Base-by-base conservation (phyloP, 2,113 vertebrate genomes). In the Dryoscopus gambensis region DNA sequence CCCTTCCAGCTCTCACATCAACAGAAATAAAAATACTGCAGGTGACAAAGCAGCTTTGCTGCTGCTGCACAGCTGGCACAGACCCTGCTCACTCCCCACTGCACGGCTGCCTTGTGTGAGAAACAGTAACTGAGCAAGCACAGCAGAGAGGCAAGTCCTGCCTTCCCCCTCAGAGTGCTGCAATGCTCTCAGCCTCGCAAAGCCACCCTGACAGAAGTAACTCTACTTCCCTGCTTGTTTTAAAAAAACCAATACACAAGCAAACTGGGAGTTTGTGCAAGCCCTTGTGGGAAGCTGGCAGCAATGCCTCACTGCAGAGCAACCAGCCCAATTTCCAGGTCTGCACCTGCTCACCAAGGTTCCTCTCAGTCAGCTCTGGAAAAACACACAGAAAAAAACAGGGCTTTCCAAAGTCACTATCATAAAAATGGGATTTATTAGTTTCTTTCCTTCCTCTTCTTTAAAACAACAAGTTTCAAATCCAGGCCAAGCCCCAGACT, bases 151-250 rank as follows among this genome's bases (percentile, higher is more conserved):
- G 44, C 20, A 20, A 11, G 15, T 40, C 11, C 35, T n/a, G 62
- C 69, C 74, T 71, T 70, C 35, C 2, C 16, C 27, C 44, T 44
- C 56, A 55, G 17, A 78, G 47, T 16, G 40, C 33, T 35, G 39
- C 74, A 63, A 59, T 0, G 1, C 44, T n/a, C 49, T 15, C 74
- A 64, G 74, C 40, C 59, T 81, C 15, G 24, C 0, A 0, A 70
- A 77, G 63, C 39, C 23, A 40, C 13, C 2, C 33, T 33, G 39
- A 47, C 23, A 78, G 39, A 77, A 78, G 33, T 21, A 76, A 49
- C n/a, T 60, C 27, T 23, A 8, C 39, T 89, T 74, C 44, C 30
- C 52, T 44, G 30, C 47, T 70, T 2, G 0, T 67, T 92, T 67
- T 4, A 59, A 80, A 53, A 31, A 33, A 40, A 52, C 3, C 11